Percentiles rank a stretch among this genome's conserved stretches.
Evolutionary conservation across 2,888 invertebrate species (phyloP).

Genomic region (Thelaira solivaga): DNA sequence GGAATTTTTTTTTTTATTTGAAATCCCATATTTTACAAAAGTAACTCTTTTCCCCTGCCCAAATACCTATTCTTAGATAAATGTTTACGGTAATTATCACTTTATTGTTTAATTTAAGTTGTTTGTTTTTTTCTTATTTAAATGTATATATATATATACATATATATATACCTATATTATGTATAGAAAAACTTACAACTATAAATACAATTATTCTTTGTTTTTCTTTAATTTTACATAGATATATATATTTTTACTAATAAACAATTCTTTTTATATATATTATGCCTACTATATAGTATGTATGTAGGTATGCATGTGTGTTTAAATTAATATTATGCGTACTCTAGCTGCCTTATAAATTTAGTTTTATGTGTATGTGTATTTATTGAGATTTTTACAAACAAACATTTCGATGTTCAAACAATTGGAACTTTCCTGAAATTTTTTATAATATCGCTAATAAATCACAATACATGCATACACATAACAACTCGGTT

Average conservation of each 20-base stretch:
- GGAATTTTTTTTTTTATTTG: no score
- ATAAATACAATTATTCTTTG: slow-evolving; percentile 63
- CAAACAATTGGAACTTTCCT: not conserved
- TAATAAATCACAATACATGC: not conserved
- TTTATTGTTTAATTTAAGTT: slow-evolving; percentile 56
- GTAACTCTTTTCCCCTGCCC: no score
- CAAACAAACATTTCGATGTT: not conserved
- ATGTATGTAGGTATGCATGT: slow-evolving; percentile 19
- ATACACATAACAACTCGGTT: not conserved
- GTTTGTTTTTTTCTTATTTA: slow-evolving; percentile 40
- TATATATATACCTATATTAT: no score
- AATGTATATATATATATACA: no score
- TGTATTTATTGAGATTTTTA: not conserved
- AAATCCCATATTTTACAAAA: no score
- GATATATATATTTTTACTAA: slow-evolving; percentile 43
- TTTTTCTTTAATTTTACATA: slow-evolving; percentile 41
- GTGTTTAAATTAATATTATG: slow-evolving; percentile 21
- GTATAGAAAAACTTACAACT: slow-evolving; percentile 61
- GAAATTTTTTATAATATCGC: not conserved
- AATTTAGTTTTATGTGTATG: not conserved
- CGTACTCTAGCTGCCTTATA: not conserved
- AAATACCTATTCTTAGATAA: not conserved
- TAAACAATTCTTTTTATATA: slow-evolving; percentile 50
- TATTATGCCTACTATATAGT: slow-evolving; percentile 42
- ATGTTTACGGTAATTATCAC: slow-evolving; percentile 46